Conservation (phyloP, 2,113 vertebrate genomes). For the Ammospiza nelsoni region DNA sequence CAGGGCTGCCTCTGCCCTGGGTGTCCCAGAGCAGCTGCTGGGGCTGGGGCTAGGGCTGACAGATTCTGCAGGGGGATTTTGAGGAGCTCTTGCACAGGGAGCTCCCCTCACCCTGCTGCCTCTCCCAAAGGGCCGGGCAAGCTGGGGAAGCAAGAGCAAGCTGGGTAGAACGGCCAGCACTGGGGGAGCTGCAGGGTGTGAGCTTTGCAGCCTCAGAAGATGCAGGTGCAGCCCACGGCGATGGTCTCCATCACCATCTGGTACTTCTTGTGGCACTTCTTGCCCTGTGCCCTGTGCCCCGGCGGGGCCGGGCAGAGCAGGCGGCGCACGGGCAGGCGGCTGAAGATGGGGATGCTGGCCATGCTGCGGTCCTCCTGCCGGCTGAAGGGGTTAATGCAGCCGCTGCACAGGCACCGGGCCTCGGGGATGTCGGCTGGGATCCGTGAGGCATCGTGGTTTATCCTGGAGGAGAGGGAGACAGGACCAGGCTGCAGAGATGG, state of each 20-base stretch:
- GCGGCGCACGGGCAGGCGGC: conserved; percentile 82
- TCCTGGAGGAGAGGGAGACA: conserved; percentile 63
- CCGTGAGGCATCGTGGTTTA: conserved; percentile 82
- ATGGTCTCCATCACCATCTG: conserved; percentile 85
- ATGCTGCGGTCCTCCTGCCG: conserved; percentile 88
- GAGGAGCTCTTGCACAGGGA: neutral
- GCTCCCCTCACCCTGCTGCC: neutral
- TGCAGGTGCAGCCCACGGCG: conserved; percentile 87
- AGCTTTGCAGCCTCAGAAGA: conserved; percentile 75
- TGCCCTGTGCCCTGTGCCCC: neutral
- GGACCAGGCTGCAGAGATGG: accelerated
- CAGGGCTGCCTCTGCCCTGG: neutral
- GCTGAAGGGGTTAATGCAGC: conserved; percentile 88
- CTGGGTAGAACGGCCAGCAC: neutral
- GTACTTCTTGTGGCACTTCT: conserved; percentile 72
- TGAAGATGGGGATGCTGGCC: conserved; percentile 86
- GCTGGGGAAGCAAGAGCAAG: conserved; percentile 18
- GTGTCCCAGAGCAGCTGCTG: neutral
- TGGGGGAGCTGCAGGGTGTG: neutral
- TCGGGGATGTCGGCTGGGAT: conserved; percentile 82
- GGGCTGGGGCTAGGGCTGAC: neutral
- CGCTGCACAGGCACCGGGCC: conserved; percentile 79
- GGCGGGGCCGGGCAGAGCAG: conserved; percentile 60
- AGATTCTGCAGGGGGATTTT: neutral
- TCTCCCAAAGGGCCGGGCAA: neutral